Percentiles rank a stretch among this genome's conserved stretches.
These are phyloP conservation scores for Choloepus hoffmanni DNA, from an alignment of 2,113 vertebrate genomes.

Conservation along the genomic window DNA sequence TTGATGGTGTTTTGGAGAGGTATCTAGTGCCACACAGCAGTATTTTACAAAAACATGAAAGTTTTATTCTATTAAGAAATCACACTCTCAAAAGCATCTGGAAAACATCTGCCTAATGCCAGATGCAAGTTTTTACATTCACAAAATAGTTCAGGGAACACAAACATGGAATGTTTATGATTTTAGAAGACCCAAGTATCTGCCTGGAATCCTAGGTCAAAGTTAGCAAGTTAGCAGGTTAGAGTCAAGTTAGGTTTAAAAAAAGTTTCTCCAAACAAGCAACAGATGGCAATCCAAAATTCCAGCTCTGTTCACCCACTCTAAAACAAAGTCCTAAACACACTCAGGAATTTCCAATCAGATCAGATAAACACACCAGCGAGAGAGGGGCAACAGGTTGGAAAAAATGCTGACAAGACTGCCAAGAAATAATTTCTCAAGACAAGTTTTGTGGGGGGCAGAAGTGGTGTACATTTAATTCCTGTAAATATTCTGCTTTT, in stretches of 20 bases:
- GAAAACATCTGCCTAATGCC: constrained; percentile 67
- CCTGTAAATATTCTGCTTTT: background rate
- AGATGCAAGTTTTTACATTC: constrained; percentile 54
- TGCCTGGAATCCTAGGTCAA: constrained; percentile 71
- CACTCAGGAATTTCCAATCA: constrained; percentile 48
- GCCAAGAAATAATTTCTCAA: background rate
- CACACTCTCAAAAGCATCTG: constrained; percentile 38
- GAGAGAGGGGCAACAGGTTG: background rate
- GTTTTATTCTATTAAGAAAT: constrained; percentile 60
- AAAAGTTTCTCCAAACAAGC: constrained; percentile 51
- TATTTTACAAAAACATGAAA: background rate
- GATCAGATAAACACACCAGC: constrained; percentile 45
- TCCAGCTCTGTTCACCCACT: constrained; percentile 3
- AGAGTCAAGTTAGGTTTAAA: background rate
- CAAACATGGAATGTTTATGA: constrained; percentile 66
- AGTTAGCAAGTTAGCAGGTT: constrained; percentile 16
- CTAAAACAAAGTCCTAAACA: constrained; percentile 12
- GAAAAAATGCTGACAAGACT: background rate
- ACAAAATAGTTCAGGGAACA: constrained; percentile 57
- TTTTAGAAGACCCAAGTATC: constrained; percentile 59
- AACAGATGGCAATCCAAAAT: constrained; percentile 47
- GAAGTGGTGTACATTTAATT: background rate
- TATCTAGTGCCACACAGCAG: background rate
- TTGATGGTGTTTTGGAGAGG: background rate
- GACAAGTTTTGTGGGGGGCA: background rate